phyloP scores from a whole-genome alignment of 2,888 invertebrate genomes.

The Pecten maximus region DNA sequence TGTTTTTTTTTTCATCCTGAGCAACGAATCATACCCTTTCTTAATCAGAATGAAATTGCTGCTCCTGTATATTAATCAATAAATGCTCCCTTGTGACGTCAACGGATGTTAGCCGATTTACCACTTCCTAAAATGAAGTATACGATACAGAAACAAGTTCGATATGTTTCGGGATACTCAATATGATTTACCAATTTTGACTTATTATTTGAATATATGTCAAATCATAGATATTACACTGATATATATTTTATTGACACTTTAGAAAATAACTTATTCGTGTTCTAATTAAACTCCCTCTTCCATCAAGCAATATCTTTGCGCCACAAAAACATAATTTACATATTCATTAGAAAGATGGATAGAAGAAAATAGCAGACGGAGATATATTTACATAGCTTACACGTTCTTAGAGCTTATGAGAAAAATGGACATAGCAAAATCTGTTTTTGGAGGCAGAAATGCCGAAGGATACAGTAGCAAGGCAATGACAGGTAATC shows the following conservation, averaged over 20 bases:
- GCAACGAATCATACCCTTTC: too few species aligned
- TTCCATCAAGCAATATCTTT: not conserved
- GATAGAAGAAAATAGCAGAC: slow-evolving; percentile 33
- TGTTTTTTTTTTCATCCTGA: too few species aligned
- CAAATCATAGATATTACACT: not conserved
- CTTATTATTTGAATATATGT: not conserved
- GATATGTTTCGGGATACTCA: not conserved
- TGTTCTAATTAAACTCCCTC: not conserved
- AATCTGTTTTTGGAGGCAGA: slow-evolving; percentile 92
- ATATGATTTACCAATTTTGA: not conserved
- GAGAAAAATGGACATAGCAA: slow-evolving; percentile 92
- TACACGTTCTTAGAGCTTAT: not conserved
- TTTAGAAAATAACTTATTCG: not conserved
- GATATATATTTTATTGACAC: not conserved
- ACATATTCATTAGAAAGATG: slow-evolving; percentile 34
- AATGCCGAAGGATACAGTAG: slow-evolving; percentile 94
- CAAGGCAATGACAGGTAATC: slow-evolving; percentile 76
- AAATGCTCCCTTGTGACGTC: not conserved
- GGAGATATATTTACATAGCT: not conserved
- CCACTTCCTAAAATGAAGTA: not conserved
- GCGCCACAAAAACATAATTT: slow-evolving; percentile 33
- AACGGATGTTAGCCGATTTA: not conserved
- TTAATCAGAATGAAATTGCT: not conserved
- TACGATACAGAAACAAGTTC: not conserved
- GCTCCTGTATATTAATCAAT: not conserved